Evolutionary conservation across 2,797 vertebrate genomes (phyloP), one percentile per base, ranked within the genome.

Genomic region (Rhincodon typus): DNA sequence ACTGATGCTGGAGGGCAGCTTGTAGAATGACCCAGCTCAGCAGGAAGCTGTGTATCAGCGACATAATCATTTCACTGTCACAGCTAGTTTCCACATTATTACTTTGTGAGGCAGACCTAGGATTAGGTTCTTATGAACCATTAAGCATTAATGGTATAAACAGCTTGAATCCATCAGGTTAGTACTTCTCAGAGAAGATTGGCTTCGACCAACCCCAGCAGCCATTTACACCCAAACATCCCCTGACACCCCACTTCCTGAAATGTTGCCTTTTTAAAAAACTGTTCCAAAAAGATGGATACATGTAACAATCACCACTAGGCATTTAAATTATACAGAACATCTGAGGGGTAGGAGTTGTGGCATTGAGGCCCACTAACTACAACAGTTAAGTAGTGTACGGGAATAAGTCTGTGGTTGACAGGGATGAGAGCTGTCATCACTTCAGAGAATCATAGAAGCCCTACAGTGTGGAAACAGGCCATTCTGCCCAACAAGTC

Each of bases 71-170:
- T 95, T 95, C 70, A 95, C 70, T 30, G 50, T 74, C 94, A 95
- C 94, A 95, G 70, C 67, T 74, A 77, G 94, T 50, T 95, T 95
- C 46, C 70, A n/a, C 50, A 46, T 95, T 74, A 95, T 53, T 95
- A 70, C 70, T 57, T 30, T 74, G 46, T 23, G 46, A 95, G 67
- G 25, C 94, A 72, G 70, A 34, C 94, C 46, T n/a, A 74, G 70
- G 69, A 95, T 95, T 95, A 72, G 70, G 93, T 50, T 95, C 30
- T 95, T 77, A 77, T 95, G 94, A 70, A 95, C n/a, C 94, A 95
- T 95, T 95, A 95, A 95, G 42, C 27, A 95, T 74, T 95, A 77
- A 77, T 53, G 70, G 70, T 57, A 74, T 77, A 95, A 77, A 72
- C 94, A 77, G 94, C 94, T 74, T 95, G 46, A 95, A 50, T 95